Evolutionary conservation across 2,113 vertebrate species (phyloP).

Genomic region (Oriolus oriolus): DNA sequence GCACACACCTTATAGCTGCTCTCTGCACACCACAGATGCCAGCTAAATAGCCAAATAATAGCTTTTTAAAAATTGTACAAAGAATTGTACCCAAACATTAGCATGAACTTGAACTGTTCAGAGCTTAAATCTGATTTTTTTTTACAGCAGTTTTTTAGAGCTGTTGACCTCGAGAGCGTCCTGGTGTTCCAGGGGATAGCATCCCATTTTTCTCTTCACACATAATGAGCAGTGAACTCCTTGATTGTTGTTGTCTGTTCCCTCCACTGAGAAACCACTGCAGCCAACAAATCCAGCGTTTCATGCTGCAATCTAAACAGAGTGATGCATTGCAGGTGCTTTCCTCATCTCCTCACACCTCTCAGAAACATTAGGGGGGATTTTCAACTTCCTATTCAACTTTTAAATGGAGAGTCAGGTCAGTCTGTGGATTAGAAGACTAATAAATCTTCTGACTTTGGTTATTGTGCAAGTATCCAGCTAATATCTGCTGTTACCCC

Average conservation of each 20-base stretch:
- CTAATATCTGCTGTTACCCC: not conserved
- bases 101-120: not conserved
- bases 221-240: conserved; percentile 54
- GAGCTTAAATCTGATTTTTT: not conserved
- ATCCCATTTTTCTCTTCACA: conserved; percentile 52
- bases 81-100: not conserved
- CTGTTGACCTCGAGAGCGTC: not conserved
- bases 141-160: not conserved
- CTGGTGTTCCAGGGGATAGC: not conserved
- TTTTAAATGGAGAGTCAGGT: conserved; percentile 76
- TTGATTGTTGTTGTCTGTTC: conserved; percentile 73
- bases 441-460: conserved; percentile 74
- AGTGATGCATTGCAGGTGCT: conserved; percentile 86
- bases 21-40: not conserved
- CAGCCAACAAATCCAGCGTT: conserved; percentile 71
- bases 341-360: conserved; percentile 74
- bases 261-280: conserved; percentile 60
- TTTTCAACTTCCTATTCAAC: conserved; percentile 80
- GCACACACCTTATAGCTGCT: not conserved
- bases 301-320: conserved; percentile 77
- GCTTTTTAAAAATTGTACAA: not conserved
- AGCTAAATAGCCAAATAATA: not conserved
- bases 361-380: conserved; percentile 78
- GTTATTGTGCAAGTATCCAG: conserved; percentile 32
- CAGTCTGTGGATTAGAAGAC: conserved; percentile 72